Percentiles rank a stretch among this genome's conserved stretches.
phyloP scores from a whole-genome alignment of 2,113 vertebrate species.

The Physeter macrocephalus region DNA sequence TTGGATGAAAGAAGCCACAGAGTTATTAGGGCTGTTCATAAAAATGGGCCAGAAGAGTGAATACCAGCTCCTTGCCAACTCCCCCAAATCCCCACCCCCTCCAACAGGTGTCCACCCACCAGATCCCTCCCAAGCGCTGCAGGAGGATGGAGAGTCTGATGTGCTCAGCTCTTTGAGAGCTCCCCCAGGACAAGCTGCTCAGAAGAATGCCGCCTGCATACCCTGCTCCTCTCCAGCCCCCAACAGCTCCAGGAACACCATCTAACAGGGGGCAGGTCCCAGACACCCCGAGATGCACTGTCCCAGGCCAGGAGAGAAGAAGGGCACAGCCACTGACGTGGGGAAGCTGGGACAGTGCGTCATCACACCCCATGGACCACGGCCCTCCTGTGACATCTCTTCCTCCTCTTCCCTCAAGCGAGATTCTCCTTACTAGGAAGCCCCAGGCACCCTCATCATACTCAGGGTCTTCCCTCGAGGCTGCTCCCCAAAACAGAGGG shows the following conservation, averaged over 20 bases:
- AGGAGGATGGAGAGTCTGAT: neutral
- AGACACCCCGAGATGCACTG: neutral
- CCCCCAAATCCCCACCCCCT: neutral
- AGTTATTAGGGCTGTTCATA: neutral
- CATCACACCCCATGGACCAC: fast-evolving
- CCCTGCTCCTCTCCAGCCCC: neutral
- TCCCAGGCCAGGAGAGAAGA: neutral
- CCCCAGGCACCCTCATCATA: too few species aligned
- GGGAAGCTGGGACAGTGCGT: fast-evolving
- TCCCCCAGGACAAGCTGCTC: neutral
- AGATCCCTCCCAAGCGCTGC: neutral
- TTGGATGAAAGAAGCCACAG: slow-evolving; percentile 56
- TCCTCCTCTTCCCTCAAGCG: neutral
- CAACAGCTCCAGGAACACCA: neutral
- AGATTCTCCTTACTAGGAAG: neutral
- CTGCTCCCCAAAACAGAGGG: neutral
- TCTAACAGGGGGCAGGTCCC: neutral
- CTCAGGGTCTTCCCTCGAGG: neutral
- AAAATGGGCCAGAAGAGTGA: neutral
- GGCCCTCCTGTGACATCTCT: neutral
- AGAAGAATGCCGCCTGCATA: neutral
- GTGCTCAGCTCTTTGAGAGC: too few species aligned
- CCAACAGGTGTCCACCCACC: neutral
- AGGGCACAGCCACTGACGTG: too few species aligned
- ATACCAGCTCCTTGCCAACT: neutral